phyloP scores from a whole-genome alignment of 1,140 invertebrate species.

The Drosophila ogumai region DNA sequence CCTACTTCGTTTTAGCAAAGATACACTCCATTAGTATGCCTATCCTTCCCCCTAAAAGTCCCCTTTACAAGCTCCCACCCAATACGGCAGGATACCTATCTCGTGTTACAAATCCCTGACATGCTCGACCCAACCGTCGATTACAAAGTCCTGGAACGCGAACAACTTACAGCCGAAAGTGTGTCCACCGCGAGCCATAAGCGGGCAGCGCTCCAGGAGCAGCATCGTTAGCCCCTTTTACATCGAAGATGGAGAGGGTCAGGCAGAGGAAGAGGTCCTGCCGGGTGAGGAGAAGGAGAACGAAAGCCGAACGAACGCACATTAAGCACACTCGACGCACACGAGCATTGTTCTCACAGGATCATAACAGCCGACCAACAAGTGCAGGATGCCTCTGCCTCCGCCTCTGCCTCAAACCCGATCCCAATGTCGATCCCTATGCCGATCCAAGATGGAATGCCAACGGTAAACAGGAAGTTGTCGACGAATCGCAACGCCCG shows the following conservation, averaged over 20 bases:
- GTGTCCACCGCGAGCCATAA: slow-evolving; percentile 71
- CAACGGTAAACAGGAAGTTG: slow-evolving; percentile 76
- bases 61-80: slow-evolving; percentile 1
- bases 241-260: slow-evolving; percentile 29
- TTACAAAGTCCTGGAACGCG: slow-evolving; percentile 64
- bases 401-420: slow-evolving; percentile 4
- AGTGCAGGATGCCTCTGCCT: slow-evolving; percentile 56
- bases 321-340: slow-evolving; percentile 80
- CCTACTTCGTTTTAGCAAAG: background rate
- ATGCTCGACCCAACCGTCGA: slow-evolving; percentile 8
- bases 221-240: slow-evolving; percentile 50
- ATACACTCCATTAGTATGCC: background rate
- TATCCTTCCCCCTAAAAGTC: background rate
- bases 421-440: slow-evolving; percentile 1
- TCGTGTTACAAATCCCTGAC: background rate
- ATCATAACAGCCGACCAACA: slow-evolving; percentile 67
- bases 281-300: slow-evolving; percentile 14
- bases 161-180: slow-evolving; percentile 71
- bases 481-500: slow-evolving; percentile 60
- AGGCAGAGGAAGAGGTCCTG: slow-evolving; percentile 28
- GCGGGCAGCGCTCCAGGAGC: slow-evolving; percentile 51
- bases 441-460: slow-evolving; percentile 57
- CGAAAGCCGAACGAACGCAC: slow-evolving; percentile 46
- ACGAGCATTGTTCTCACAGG: slow-evolving; percentile 78
- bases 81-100: background rate